Conservation (phyloP, 2,113 vertebrate species). For the Cinclus cinclus region DNA sequence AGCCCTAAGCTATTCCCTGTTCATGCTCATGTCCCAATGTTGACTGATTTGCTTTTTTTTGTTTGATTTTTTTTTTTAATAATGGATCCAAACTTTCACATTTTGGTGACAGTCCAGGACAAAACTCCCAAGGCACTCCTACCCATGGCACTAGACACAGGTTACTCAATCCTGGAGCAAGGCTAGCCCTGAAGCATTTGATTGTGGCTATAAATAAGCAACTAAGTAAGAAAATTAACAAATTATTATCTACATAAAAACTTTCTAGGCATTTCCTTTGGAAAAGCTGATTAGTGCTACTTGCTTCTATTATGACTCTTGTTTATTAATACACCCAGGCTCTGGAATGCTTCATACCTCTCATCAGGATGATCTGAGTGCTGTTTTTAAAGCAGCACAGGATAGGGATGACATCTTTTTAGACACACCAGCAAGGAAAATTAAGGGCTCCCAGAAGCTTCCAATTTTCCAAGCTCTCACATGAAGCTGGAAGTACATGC, state of each 20-base stretch:
- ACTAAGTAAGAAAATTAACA: constrained; percentile 39
- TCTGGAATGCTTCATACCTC: constrained; percentile 14
- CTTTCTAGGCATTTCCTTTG: constrained; percentile 56
- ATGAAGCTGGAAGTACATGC: not conserved
- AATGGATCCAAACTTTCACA: not conserved
- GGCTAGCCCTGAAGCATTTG: not conserved
- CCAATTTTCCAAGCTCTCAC: not conserved
- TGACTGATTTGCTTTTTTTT: not conserved
- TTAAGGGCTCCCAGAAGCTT: not conserved
- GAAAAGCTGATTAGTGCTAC: constrained; percentile 59
- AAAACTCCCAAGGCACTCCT: not conserved
- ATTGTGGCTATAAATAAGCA: constrained; percentile 42
- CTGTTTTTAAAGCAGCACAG: not conserved
- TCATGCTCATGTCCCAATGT: not conserved
- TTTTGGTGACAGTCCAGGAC: not conserved
- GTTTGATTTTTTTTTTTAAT: not conserved
- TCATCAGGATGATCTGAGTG: not conserved
- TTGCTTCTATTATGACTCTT: constrained; percentile 20
- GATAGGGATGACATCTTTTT: not conserved
- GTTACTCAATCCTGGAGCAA: constrained; percentile 23
- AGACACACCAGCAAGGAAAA: not conserved
- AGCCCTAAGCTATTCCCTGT: not conserved
- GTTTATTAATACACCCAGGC: not conserved
- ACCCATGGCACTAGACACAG: not conserved
- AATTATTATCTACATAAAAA: constrained; percentile 31